Conservation (phyloP, 2,888 invertebrate genomes). For the Schizotus pectinicornis region DNA sequence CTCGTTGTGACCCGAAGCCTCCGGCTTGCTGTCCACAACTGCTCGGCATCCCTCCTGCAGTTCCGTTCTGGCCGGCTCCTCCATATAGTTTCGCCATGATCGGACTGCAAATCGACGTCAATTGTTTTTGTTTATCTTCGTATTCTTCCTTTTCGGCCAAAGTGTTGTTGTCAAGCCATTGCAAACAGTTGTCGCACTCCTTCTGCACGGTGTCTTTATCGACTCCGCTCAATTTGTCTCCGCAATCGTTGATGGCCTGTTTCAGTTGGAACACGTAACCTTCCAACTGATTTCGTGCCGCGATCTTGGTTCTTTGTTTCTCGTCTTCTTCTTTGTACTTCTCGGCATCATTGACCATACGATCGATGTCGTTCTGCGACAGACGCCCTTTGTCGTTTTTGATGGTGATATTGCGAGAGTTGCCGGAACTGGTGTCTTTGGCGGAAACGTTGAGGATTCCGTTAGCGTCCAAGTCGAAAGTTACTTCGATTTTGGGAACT, state of each 20-base stretch:
- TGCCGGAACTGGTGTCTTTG: conserved; percentile 67
- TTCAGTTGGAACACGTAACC: conserved; percentile 70
- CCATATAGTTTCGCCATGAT: conserved; percentile 66
- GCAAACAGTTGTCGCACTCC: conserved; percentile 64
- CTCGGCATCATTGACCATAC: conserved; percentile 79
- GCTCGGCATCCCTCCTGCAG: too few species aligned
- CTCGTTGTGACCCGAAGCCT: conserved; percentile 44
- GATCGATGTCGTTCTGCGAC: conserved; percentile 81
- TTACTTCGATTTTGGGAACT: conserved; percentile 72
- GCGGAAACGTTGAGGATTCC: conserved; percentile 69
- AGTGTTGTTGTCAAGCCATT: conserved; percentile 71
- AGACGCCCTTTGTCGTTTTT: conserved; percentile 83
- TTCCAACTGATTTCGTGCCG: conserved; percentile 73
- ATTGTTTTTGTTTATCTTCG: conserved; percentile 64
- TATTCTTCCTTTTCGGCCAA: conserved; percentile 70
- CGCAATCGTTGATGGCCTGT: conserved; percentile 68
- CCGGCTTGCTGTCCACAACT: conserved; percentile 44
- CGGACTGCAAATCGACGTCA: conserved; percentile 57
- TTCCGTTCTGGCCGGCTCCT: conserved; percentile 41
- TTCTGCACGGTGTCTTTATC: conserved; percentile 66
- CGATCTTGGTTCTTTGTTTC: conserved; percentile 68
- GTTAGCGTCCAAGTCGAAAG: conserved; percentile 77
- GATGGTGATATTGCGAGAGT: conserved; percentile 77
- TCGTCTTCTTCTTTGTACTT: conserved; percentile 75
- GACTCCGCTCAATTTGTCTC: conserved; percentile 65